These are phyloP conservation scores for Patella pellucida DNA, from an alignment of 2,888 invertebrate species.

Conservation along the genomic window DNA sequence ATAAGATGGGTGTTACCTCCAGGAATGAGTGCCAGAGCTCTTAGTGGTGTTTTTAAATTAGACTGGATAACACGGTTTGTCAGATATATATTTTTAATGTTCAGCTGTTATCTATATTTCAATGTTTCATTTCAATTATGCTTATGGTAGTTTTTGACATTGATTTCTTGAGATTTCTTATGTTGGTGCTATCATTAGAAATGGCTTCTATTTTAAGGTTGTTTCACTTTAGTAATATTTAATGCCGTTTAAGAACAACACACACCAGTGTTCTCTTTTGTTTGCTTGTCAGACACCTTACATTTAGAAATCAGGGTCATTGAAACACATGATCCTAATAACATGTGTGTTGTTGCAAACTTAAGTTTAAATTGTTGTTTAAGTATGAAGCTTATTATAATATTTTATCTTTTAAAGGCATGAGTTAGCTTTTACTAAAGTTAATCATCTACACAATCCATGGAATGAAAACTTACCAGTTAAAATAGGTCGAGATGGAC, in stretches of 20 bases:
- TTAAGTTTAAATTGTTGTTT: too few species aligned
- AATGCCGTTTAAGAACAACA: background rate
- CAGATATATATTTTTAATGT: background rate
- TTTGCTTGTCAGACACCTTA: background rate
- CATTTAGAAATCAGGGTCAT: background rate
- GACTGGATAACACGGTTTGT: slow-evolving; percentile 90
- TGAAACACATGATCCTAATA: background rate
- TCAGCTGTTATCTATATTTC: too few species aligned
- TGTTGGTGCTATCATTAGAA: too few species aligned
- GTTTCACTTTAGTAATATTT: too few species aligned
- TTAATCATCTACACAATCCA: slow-evolving; percentile 92
- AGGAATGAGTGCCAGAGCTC: slow-evolving; percentile 89
- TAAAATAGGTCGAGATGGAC: slow-evolving; percentile 97
- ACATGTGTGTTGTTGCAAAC: too few species aligned
- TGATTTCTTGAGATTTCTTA: too few species aligned
- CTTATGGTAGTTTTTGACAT: too few species aligned
- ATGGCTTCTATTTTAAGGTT: too few species aligned
- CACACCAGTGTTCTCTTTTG: background rate
- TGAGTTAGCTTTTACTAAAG: slow-evolving; percentile 92
- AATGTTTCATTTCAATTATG: too few species aligned
- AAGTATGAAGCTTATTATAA: too few species aligned
- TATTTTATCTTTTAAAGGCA: slow-evolving; percentile 74
- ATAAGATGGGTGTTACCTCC: slow-evolving; percentile 92
- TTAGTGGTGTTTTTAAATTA: slow-evolving; percentile 95
- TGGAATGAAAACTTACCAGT: slow-evolving; percentile 99